Evolutionary conservation across 2,797 vertebrate species (phyloP), one percentile per base, ranked within the genome.

Genomic region (Lerista edwardsae): DNA sequence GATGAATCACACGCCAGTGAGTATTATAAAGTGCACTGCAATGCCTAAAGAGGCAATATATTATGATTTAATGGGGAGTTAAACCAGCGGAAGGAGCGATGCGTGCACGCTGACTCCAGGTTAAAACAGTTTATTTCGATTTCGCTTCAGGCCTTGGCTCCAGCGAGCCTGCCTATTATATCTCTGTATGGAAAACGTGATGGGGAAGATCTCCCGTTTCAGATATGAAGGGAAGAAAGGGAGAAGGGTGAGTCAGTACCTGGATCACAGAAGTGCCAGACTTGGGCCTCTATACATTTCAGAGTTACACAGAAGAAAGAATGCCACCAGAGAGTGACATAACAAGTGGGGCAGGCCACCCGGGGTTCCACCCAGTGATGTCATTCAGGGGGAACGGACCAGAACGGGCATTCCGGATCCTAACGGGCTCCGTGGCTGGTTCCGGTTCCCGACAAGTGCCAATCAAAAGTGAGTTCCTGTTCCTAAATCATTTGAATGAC

Each of bases 1-100:
- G 79, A 77, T 86, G 84, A 86, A 82, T 86, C 84, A 82, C 34
- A 69, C 65, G 71, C 79, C 74, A 51, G 55, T 51, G 79, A 86
- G 73, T 51, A 82, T 77, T 77, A 86, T 77, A 82, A 86, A 82
- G 74, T 82, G 74, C 55, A 55, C 23, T 71, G 74, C 39, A 72
- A 39, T 71, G 79, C 73, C 84, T 86, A 75, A 81, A 82, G 74
- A 86, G 74, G 74, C 31, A 23, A 86, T 86, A 82, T 71, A 86
- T 86, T 86, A 82, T 75, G 73, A 77, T 82, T 82, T 86, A 86
- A 86, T 86, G 74, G 84, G 25, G 57, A 72, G 79, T 86, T 86
- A 82, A 82, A 77, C 65, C 59, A 86, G 79, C 59, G n/a, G 84
- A 82, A 86, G 79, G 27, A 82, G 79, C 74, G 55, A 69, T 36